Evolutionary conservation across 1,140 invertebrate genomes (phyloP).

Genomic region (Lepidurus apus): DNA sequence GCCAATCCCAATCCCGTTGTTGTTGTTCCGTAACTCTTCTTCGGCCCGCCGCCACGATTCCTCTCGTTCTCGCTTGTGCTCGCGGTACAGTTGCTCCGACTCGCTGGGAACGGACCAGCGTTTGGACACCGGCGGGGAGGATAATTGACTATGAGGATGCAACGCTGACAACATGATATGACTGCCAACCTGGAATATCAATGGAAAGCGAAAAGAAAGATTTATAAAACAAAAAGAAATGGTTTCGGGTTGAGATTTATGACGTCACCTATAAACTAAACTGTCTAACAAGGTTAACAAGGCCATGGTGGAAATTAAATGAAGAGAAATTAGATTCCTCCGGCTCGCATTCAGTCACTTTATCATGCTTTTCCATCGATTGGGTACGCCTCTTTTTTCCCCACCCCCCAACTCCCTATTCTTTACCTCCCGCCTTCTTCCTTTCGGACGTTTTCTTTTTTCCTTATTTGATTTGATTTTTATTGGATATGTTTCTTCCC

Average conservation of each 20-base stretch:
- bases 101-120: not conserved
- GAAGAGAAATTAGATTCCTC: not conserved
- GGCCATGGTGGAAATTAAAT: not conserved
- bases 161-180: not conserved
- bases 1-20: not conserved
- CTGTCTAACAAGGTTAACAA: not conserved
- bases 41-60: not conserved
- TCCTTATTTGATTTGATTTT: not conserved
- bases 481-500: not conserved
- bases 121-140: not conserved
- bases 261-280: too few relatives aligned
- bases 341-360: not conserved
- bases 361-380: constrained; percentile 11
- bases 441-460: not conserved
- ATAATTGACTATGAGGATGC: not conserved
- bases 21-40: not conserved
- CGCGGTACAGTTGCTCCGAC: not conserved
- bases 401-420: not conserved
- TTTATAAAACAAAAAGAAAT: not conserved
- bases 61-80: not conserved
- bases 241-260: not conserved
- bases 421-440: not conserved
- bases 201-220: not conserved
- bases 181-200: not conserved
- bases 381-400: not conserved